Base-by-base conservation (phyloP, 2,113 vertebrate genomes). In the Peromyscus californicus region DNA sequence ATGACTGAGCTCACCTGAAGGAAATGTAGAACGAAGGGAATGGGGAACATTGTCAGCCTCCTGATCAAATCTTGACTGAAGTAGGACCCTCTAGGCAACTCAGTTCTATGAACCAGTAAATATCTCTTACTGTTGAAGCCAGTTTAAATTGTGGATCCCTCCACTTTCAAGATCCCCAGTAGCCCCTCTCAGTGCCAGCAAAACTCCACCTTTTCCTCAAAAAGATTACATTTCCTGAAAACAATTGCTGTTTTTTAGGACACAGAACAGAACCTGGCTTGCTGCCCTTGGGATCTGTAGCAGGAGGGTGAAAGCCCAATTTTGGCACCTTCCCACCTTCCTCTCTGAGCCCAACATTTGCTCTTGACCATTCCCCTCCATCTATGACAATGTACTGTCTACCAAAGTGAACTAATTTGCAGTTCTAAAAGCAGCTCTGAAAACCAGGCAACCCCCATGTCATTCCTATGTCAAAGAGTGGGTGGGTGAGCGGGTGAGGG, bases 121-220 rank as follows among this genome's bases (percentile, higher is more conserved):
- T 33, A 80, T 1, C 15, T 57, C 17, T 39, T n/a, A n/a, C 1
- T 54, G 63, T 78, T 48, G 45, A 88, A 92, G 10, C 3, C 69
- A 26, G 69, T 76, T 42, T 57, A 45, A 84, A 93, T 0, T 42
- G 15, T 1, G 51, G 36, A 10, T 48, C 42, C 87, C 89, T 88
- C 42, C 31, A 13, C 9, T 65, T 91, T 42, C 54, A 95, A 45
- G 61, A 74, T 16, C 54, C 17, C 17, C 75, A 80, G 79, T 22
- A n/a, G 10, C 48, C 70, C 63, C 36, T 10, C 51, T 57, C 94
- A 92, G 31, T 6, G n/a, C 29, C 12, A 79, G 61, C 19, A 70
- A 86, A 74, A 87, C 89, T 17, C 75, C 86, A 96, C 93, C 94
- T 78, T 89, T 96, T 93, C 79, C 39, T 92, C 94, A 93, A 65